A percentile compares a stretch with the other conserved stretches of the same genome.
These are phyloP conservation scores for Enteromius viviparus DNA, from an alignment of 2,797 vertebrate genomes.

Conservation along the genomic window DNA sequence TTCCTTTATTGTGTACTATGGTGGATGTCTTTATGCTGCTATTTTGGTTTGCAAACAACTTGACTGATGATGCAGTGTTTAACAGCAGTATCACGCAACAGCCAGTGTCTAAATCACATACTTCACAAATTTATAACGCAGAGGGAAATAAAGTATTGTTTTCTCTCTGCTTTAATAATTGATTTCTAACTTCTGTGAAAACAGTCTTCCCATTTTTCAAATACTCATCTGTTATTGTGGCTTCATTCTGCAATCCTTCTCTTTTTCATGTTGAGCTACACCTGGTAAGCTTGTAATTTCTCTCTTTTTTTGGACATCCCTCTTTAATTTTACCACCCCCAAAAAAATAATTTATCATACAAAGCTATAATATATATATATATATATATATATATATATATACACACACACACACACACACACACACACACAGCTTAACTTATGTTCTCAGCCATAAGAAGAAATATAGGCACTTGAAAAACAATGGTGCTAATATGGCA, in stretches of 20 bases:
- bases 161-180: constrained; percentile 33
- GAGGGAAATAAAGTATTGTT: constrained; percentile 25
- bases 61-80: not conserved
- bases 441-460: not conserved
- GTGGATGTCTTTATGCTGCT: not conserved
- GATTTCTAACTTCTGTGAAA: constrained; percentile 17
- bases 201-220: not conserved
- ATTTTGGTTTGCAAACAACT: not conserved
- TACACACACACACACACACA: too few species aligned
- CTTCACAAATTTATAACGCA: constrained; percentile 17
- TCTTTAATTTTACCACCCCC: constrained; percentile 10
- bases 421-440: not conserved
- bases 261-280: constrained; percentile 5
- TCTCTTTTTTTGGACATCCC: constrained; percentile 29
- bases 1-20: not conserved
- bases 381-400: not conserved
- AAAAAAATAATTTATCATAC: constrained; percentile 12
- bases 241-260: constrained; percentile 18
- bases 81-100: not conserved
- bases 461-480: not conserved
- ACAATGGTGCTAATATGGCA: not conserved
- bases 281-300: constrained; percentile 27
- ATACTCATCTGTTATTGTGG: constrained; percentile 8
- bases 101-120: constrained; percentile 1
- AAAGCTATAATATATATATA: not conserved